Evolutionary conservation across 1,140 invertebrate species (phyloP).

Genomic region (Berghia stephanieae): DNA sequence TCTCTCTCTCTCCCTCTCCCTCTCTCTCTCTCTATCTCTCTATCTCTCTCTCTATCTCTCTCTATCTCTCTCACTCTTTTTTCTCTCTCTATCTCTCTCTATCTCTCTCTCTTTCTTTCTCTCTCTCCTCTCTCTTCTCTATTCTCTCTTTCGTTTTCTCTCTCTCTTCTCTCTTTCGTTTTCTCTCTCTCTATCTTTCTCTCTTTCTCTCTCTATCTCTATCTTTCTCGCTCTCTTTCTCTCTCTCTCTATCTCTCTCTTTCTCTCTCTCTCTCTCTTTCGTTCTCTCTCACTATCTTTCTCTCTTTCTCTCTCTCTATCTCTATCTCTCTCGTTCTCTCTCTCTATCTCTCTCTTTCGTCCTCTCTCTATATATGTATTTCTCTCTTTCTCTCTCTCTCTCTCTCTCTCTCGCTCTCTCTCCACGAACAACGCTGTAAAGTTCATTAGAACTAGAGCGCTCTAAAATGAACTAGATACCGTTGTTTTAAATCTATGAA

Average conservation of each 20-base stretch:
- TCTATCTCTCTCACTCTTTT: no score
- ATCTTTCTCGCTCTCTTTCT: background rate
- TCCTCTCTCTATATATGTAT: background rate
- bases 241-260: background rate
- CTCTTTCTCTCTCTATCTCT: constrained; percentile 18
- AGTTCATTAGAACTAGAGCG: background rate
- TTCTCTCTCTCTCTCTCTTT: background rate
- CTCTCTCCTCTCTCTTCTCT: background rate
- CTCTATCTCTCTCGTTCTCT: background rate
- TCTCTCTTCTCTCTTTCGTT: constrained; percentile 19
- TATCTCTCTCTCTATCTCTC: no score
- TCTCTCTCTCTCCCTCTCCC: no score
- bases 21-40: no score
- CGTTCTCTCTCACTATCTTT: background rate
- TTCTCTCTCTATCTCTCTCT: no score
- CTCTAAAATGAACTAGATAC: background rate
- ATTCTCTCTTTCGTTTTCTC: background rate
- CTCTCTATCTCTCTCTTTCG: constrained; percentile 4
- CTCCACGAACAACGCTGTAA: background rate
- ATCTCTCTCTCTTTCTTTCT: background rate
- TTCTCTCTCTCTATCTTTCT: constrained; percentile 30
- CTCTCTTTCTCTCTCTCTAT: background rate
- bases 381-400: background rate
- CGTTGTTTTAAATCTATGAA: no score
- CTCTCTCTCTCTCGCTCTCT: background rate